Base-by-base conservation (phyloP, 2,888 invertebrate genomes). In the Acronicta psi region DNA sequence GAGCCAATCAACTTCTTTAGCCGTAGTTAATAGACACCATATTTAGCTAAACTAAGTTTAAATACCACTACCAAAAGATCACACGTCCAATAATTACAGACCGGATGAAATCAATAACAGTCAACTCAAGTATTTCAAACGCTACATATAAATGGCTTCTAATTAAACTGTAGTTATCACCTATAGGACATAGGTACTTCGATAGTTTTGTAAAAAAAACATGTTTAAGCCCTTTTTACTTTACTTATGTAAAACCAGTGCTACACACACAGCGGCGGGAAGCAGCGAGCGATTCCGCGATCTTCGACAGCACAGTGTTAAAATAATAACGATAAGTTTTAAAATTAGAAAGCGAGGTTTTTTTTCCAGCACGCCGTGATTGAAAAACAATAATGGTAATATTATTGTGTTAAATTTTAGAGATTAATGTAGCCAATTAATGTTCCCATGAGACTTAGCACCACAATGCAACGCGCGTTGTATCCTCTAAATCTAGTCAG, bases 71-170 rank as follows among this genome's bases (percentile, higher is more conserved):
- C 42, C 23, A 66, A 67, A 67, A 67, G 14, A 17, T 43, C 10
- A 11, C 36, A 25, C 34, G n/a, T 34, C 23, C 11, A 16, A 43
- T 43, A 53, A 14, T 1, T 20, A 16, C 17, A 42, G 41, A 59
- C 73, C 73, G 78, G 73, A 78, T 69, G 58, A 66, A 38, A 75
- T 78, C 65, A 66, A 75, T 78, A 72, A 63, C 59, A 7, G 36
- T n/a, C 23, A 49, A 49, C 23, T 53, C 14, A 38, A 47, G 36
- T 16, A 58, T 51, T 66, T 62, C 51, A 60, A 59, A 50, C 43
- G 52, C 41, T 34, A 59, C 60, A 56, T 75, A 34, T 61, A 31
- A 62, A 52, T n/a, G 73, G 42, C 75, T 75, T 75, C 59, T 56
- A 64, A 69, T 77, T 67, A 59, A 69, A 69, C 51, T 75, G 11